Conservation (phyloP, 2,888 invertebrate genomes). For the Buathra laborator region DNA sequence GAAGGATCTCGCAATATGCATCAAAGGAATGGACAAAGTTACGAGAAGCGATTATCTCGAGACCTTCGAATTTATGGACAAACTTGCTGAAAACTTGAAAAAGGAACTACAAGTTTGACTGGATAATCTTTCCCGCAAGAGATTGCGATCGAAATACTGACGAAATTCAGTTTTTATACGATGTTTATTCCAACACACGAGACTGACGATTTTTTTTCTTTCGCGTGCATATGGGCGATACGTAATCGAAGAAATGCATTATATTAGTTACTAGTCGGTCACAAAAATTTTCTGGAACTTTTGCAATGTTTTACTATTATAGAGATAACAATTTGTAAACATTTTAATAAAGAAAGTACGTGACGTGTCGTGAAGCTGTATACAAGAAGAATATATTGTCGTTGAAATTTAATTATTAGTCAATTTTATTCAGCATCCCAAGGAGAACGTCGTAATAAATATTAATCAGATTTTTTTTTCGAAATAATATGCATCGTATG, state of each 20-base stretch:
- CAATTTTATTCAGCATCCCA: not conserved
- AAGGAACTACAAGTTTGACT: conserved; percentile 87
- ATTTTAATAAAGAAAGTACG: not conserved
- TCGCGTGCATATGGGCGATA: not conserved
- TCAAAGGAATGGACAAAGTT: conserved; percentile 95
- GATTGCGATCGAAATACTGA: conserved; percentile 57
- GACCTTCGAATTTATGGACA: conserved; percentile 98
- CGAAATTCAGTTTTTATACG: conserved; percentile 14
- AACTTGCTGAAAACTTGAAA: conserved; percentile 95
- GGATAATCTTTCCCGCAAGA: not conserved
- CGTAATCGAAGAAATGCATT: conserved; percentile 1
- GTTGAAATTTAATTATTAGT: not conserved
- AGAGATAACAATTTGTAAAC: conserved; percentile 13
- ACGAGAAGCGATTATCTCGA: conserved; percentile 95
- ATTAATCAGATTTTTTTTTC: not conserved
- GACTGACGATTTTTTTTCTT: conserved; percentile 33
- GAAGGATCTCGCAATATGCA: conserved; percentile 99
- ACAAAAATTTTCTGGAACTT: conserved; percentile 24
- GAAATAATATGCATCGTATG: no score
- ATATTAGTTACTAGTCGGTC: conserved; percentile 34
- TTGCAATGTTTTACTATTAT: conserved; percentile 12
- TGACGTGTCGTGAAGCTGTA: not conserved
- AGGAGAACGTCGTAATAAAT: not conserved
- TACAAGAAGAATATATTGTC: conserved; percentile 19
- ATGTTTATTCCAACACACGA: conserved; percentile 36